Percentiles rank a stretch among this genome's conserved stretches.
Evolutionary conservation across 2,888 invertebrate genomes (phyloP).

Genomic region (Lithosia quadra): DNA sequence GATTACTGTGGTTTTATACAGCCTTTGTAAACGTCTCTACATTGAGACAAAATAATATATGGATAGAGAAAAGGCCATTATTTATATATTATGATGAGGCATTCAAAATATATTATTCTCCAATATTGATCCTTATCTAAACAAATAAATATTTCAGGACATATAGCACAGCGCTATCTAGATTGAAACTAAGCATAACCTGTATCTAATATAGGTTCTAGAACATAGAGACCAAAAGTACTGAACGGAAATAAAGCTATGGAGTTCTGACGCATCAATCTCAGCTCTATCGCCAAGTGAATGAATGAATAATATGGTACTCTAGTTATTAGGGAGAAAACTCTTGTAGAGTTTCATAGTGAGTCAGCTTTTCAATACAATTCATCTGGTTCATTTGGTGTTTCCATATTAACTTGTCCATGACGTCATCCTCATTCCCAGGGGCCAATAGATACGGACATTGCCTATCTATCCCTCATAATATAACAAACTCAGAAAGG

Average conservation of each 20-base stretch:
- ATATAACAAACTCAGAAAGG: not conserved
- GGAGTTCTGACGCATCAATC: not conserved
- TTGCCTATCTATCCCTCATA: not conserved
- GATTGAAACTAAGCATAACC: no score
- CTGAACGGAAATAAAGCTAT: not conserved
- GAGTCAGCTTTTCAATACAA: conserved; percentile 2
- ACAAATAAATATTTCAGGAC: no score
- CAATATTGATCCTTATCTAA: no score
- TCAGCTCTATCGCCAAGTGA: not conserved
- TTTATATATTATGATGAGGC: no score
- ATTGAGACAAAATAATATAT: not conserved
- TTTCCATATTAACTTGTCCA: not conserved
- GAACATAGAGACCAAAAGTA: not conserved
- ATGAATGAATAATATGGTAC: not conserved
- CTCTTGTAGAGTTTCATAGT: not conserved
- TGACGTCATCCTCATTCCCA: not conserved
- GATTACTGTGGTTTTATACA: conserved; percentile 40
- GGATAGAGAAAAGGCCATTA: no score
- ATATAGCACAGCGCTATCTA: no score
- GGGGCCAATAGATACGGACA: not conserved
- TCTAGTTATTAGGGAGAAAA: not conserved
- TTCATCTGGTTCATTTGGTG: no score
- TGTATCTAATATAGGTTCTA: no score
- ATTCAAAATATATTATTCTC: no score
- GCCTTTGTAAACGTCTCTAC: not conserved